Evolutionary conservation across 1,140 invertebrate genomes (phyloP).

Genomic region (Octopus bimaculoides): DNA sequence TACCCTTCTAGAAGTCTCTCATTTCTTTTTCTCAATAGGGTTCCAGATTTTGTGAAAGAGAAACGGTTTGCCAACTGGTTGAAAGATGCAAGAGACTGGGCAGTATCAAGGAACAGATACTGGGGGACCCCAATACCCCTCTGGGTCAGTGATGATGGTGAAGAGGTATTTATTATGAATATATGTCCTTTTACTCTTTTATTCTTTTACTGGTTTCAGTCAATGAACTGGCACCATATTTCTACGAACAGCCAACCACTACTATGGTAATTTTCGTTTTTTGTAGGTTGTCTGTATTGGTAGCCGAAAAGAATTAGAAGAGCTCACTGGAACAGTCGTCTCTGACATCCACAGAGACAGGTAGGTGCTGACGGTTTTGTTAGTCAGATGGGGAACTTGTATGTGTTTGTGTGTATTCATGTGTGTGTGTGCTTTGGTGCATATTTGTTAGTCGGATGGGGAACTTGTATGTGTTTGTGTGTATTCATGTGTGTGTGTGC

Average conservation of each 20-base stretch:
- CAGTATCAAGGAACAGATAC: conserved; percentile 93
- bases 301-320: conserved; percentile 86
- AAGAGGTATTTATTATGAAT: conserved; percentile 65
- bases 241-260: too few species aligned
- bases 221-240: too few species aligned
- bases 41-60: conserved; percentile 97
- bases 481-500: too few species aligned
- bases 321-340: conserved; percentile 74
- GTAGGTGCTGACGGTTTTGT: conserved; percentile 44
- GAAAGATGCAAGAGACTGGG: conserved; percentile 96
- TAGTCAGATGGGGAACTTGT: too few species aligned
- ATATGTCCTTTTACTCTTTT: conserved; percentile 9
- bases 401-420: too few species aligned
- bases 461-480: too few species aligned
- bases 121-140: conserved; percentile 99
- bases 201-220: not conserved
- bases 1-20: too few species aligned
- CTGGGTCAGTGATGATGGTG: conserved; percentile 91
- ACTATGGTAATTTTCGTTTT: not conserved
- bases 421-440: too few species aligned
- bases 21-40: conserved; percentile 57
- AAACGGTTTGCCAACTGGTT: conserved; percentile 99
- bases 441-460: too few species aligned
- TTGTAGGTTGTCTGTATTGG: conserved; percentile 80
- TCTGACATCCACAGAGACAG: conserved; percentile 92